These are phyloP conservation scores for Drosophila meridiana DNA, from an alignment of 2,888 invertebrate species.

Conservation along the genomic window DNA sequence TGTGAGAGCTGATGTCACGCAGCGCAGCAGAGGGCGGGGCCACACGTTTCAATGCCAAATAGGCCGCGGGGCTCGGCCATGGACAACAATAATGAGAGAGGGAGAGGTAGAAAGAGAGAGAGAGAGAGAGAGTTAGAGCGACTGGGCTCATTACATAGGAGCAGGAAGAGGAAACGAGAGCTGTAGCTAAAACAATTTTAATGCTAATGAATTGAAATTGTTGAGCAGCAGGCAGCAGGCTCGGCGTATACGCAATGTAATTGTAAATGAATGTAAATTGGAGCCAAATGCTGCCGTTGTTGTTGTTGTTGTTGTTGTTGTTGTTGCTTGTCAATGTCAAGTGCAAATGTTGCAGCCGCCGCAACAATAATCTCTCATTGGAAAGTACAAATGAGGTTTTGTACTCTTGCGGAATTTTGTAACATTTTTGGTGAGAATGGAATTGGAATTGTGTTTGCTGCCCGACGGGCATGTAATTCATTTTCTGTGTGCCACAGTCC, in stretches of 20 bases:
- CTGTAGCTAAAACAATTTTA: slow-evolving; percentile 34
- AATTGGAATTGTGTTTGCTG: slow-evolving; percentile 30
- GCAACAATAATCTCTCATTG: slow-evolving; percentile 36
- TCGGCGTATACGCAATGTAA: slow-evolving; percentile 68
- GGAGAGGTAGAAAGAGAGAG: too few relatives aligned
- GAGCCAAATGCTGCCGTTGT: slow-evolving; percentile 34
- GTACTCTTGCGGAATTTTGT: slow-evolving; percentile 31
- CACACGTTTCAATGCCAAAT: slow-evolving; percentile 60
- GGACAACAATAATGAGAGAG: slow-evolving; percentile 17
- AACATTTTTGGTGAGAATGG: slow-evolving; percentile 5
- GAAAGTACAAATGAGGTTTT: slow-evolving; percentile 54
- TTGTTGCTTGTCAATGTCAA: slow-evolving; percentile 72
- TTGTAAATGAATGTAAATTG: slow-evolving; percentile 58
- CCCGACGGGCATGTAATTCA: slow-evolving; percentile 52
- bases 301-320: slow-evolving; percentile 35
- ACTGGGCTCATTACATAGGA: slow-evolving; percentile 48
- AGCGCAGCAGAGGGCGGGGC: slow-evolving; percentile 8
- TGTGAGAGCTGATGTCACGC: slow-evolving; percentile 50
- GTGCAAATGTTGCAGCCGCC: slow-evolving; percentile 65
- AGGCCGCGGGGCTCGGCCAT: slow-evolving; percentile 46
- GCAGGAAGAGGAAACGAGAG: slow-evolving; percentile 45
- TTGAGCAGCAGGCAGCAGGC: slow-evolving; percentile 30
- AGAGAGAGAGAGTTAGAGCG: background rate
- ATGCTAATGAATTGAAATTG: slow-evolving; percentile 79
- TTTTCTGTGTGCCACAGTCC: slow-evolving; percentile 46